phyloP scores from a whole-genome alignment of 1,140 invertebrate species.

The Bactericera cockerelli region DNA sequence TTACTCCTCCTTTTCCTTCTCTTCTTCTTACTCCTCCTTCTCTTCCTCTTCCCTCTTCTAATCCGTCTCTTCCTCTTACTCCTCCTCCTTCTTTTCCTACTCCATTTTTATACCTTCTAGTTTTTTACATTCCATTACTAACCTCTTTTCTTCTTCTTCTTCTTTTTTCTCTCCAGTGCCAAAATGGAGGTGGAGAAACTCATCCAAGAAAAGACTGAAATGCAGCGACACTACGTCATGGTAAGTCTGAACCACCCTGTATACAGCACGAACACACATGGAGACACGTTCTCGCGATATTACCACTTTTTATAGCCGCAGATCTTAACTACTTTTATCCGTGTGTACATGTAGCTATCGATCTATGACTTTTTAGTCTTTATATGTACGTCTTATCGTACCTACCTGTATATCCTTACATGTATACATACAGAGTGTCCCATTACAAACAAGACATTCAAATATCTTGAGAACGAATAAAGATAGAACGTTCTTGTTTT shows the following conservation, averaged over 20 bases:
- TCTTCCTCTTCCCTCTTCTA: constrained; percentile 17
- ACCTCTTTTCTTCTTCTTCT: background rate
- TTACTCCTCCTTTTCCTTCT: constrained; percentile 15
- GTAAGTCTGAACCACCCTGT: constrained; percentile 41
- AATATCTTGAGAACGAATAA: too few relatives aligned
- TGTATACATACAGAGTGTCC: too few relatives aligned
- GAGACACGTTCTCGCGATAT: too few relatives aligned
- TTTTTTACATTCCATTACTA: constrained; percentile 15
- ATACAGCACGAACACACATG: too few relatives aligned
- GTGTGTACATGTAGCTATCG: too few relatives aligned
- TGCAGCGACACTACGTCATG: constrained; percentile 97
- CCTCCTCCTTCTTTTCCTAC: constrained; percentile 20
- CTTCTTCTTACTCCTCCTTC: constrained; percentile 18
- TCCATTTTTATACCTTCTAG: constrained; percentile 14
- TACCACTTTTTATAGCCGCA: too few relatives aligned
- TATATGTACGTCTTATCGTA: too few relatives aligned
- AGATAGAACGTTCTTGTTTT: too few relatives aligned
- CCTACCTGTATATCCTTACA: too few relatives aligned
- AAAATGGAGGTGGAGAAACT: constrained; percentile 92
- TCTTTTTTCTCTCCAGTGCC: constrained; percentile 45
- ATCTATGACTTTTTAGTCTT: too few relatives aligned
- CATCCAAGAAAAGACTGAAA: constrained; percentile 94
- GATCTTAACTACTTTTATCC: too few relatives aligned
- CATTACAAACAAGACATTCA: too few relatives aligned
- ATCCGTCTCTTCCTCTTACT: constrained; percentile 16